phyloP scores from a whole-genome alignment of 2,113 vertebrate species.

The Bagarius yarrelli region DNA sequence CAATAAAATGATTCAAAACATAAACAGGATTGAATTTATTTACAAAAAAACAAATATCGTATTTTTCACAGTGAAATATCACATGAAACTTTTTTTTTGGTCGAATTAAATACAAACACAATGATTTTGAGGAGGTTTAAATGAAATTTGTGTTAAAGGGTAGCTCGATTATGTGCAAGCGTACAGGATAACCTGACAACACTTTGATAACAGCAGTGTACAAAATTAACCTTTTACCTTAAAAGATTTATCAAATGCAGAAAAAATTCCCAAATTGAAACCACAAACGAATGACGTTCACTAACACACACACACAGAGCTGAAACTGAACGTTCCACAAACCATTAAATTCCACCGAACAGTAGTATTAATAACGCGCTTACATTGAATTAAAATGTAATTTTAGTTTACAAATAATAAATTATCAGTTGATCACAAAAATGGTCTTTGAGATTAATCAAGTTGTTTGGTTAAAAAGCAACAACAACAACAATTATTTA shows the following conservation, averaged over 20 bases:
- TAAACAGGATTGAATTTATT: slow-evolving; percentile 59
- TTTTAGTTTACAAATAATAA: slow-evolving; percentile 6
- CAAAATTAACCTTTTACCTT: slow-evolving; percentile 5
- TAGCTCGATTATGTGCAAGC: not conserved
- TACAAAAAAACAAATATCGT: slow-evolving; percentile 61
- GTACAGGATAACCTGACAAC: not conserved
- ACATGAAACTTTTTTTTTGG: slow-evolving; percentile 51
- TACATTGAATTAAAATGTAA: not conserved
- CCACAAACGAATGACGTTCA: not conserved
- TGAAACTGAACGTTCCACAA: not conserved
- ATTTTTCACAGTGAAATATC: slow-evolving; percentile 64
- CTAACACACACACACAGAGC: no score
- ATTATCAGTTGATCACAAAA: slow-evolving; percentile 10
- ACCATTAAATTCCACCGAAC: not conserved
- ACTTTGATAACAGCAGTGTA: not conserved
- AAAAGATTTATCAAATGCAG: slow-evolving; percentile 2
- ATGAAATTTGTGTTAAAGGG: slow-evolving; percentile 18
- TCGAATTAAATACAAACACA: slow-evolving; percentile 62
- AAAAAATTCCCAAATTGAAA: not conserved
- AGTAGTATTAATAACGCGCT: not conserved
- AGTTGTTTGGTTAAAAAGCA: not conserved
- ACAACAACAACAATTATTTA: not conserved
- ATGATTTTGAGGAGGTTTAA: slow-evolving; percentile 59
- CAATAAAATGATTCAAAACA: slow-evolving; percentile 20
- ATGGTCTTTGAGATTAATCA: not conserved